Conservation (phyloP, 2,797 vertebrate genomes). For the Gymnoscopelus braueri region DNA sequence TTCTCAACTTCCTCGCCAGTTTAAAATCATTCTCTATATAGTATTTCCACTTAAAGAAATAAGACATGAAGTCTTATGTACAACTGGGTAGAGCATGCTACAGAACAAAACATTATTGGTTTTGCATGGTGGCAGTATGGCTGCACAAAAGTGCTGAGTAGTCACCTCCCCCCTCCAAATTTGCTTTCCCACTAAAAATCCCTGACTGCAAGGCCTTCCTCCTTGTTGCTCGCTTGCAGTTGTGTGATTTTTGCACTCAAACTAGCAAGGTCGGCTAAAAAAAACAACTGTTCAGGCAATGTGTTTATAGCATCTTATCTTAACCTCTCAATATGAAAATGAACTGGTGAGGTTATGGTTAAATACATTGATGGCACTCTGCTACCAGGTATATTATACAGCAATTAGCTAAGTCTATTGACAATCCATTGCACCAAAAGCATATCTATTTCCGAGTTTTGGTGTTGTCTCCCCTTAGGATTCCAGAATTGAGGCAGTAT, state of each 20-base stretch:
- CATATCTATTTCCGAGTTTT: neutral
- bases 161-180: constrained; percentile 39
- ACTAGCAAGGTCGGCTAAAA: constrained; percentile 46
- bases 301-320: constrained; percentile 26
- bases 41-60: constrained; percentile 4
- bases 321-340: constrained; percentile 17
- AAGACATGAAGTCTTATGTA: constrained; percentile 33
- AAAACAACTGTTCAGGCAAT: constrained; percentile 10
- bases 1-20: neutral
- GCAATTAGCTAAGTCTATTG: neutral
- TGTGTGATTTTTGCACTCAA: constrained; percentile 44
- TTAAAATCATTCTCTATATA: neutral
- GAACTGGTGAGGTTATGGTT: neutral
- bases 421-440: neutral
- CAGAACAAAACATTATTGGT: constrained; percentile 19
- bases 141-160: constrained; percentile 45
- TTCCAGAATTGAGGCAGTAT: neutral
- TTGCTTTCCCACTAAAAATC: constrained; percentile 50
- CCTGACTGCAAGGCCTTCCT: constrained; percentile 55
- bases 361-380: constrained; percentile 2
- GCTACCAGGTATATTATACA: neutral
- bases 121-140: constrained; percentile 34
- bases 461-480: constrained; percentile 3
- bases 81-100: constrained; percentile 13
- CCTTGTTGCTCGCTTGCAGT: constrained; percentile 46